Evolutionary conservation across 2,888 invertebrate genomes (phyloP), one percentile per base, ranked within the genome.

Genomic region (Orgyia antiqua): DNA sequence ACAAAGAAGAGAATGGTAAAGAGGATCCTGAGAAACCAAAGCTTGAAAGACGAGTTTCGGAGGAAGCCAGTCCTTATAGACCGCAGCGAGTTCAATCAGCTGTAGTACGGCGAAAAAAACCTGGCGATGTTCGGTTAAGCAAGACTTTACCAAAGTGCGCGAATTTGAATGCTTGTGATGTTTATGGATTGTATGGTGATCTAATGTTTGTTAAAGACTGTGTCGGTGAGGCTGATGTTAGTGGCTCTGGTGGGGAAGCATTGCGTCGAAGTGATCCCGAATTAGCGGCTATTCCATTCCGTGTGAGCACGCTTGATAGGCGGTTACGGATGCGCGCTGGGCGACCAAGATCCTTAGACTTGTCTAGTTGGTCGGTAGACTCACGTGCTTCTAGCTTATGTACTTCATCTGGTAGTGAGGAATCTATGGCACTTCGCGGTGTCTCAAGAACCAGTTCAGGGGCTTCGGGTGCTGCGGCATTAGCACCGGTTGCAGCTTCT

Each of bases 291-390:
- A 92, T 95, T 61, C 94, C 94, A 1, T 92, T 91, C 58, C 91
- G 94, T 71, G 94, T 95, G 2, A 93, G 91, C 62, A 95, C 95
- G 0, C 75, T 95, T 25, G 95, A 95, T 64, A 87, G 95, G 13
- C 88, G 95, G 51, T 75, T 95, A 40, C 89, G 92, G 44, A 93
- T 95, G 92, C 92, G 94, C 52, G 93, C 93, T 1, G 93, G 93
- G 8, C 83, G 95, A 9, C 95, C 95, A 0, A 78, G 94, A 18
- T 94, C 94, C 1, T 73, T 95, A 18, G 95, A 95, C 69, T 75
- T 95, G 0, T 94, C 94, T 2, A 95, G 94, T 69, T 95, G 95
- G 94, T 94, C 94, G 0, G 94, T 95, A 1, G 95, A 94, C 65
- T 94, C 94, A 0, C 89, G 94, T 40, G 93, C 94, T 0, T 94